Conservation (phyloP, 2,888 invertebrate genomes). For the Plagodis dolabraria region DNA sequence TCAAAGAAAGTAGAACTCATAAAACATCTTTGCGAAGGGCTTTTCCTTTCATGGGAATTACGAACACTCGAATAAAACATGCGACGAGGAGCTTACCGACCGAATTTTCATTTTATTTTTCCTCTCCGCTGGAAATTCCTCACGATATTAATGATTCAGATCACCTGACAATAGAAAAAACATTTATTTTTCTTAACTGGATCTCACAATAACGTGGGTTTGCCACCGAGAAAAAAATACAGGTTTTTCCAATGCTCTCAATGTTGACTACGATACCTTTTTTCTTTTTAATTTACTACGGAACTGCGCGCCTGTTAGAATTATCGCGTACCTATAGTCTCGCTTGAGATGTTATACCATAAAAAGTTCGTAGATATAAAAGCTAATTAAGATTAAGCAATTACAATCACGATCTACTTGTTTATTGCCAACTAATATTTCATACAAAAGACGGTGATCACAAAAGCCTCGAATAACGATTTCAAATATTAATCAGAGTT, state of each 20-base stretch:
- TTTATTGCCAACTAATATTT: constrained; percentile 9
- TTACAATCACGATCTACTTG: constrained; percentile 18
- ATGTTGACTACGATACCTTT: constrained; percentile 8
- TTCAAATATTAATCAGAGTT: constrained; percentile 53
- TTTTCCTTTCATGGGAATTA: constrained; percentile 37
- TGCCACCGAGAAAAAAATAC: constrained; percentile 19
- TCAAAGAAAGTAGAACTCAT: constrained; percentile 31
- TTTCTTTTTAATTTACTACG: constrained; percentile 14
- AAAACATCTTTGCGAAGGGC: constrained; percentile 21
- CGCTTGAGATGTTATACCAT: too few species aligned
- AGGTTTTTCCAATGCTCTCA: constrained; percentile 27
- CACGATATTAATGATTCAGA: constrained; percentile 60
- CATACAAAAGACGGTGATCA: constrained; percentile 27
- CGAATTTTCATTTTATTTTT: constrained; percentile 45
- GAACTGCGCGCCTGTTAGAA: not conserved
- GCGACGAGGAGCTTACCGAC: constrained; percentile 33
- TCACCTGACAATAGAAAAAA: constrained; percentile 54
- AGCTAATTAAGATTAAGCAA: constrained; percentile 13
- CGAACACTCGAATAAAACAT: constrained; percentile 39
- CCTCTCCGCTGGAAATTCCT: constrained; percentile 47
- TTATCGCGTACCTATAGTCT: not conserved
- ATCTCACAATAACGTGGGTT: constrained; percentile 40
- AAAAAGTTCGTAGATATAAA: not conserved
- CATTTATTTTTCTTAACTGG: constrained; percentile 58
- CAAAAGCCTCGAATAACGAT: constrained; percentile 35